Base-by-base conservation (phyloP, 2,888 invertebrate species). In the Drosophila diplacantha region DNA sequence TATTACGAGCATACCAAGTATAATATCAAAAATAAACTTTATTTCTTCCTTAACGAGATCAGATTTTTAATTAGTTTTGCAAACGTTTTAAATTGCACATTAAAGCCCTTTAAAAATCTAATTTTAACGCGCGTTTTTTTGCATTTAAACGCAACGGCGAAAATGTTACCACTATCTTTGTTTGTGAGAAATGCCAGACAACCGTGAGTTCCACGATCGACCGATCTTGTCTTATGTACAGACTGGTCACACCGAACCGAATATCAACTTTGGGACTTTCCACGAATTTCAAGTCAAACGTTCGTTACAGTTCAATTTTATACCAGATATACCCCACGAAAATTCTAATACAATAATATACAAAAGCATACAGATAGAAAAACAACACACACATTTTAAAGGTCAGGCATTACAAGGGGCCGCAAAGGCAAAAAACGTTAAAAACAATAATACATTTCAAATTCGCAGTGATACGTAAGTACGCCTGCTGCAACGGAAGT, bases 281-380 rank as follows among this genome's bases (percentile, higher is more conserved):
- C 70, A 60, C 49, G 73, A 31, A 51, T 71, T 78, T 61, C 41
- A 60, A 59, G 75, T 76, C 76, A 81, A 39, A 62, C 16, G 11
- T 63, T 62, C 41, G 61, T 57, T 64, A 65, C 18, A 49, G 60
- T 78, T 81, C 7, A 24, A 63, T 69, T 81, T 81, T 71, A 51
- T 67, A 56, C 37, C 59, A 63, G 51, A 57, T 69, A 77, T 39
- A 63, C 58, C 50, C 60, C 34, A 73, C 41, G 70, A 12, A 61
- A 37, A 46, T 68, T 72, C 55, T 39, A 60, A 67, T 24, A 69
- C 58, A 66, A 51, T 70, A 56, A 53, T 39, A 62, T 44, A 59
- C 39, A 70, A 43, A 56, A 47, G 53, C 43, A 61, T 38, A 67
- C 44, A 67, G 43, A 69, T 43, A 62, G 35, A 34, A 49, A 47